Evolutionary conservation across 2,888 invertebrate genomes (phyloP), one percentile per base, ranked within the genome.

Genomic region (Gandaritis pyraliata): DNA sequence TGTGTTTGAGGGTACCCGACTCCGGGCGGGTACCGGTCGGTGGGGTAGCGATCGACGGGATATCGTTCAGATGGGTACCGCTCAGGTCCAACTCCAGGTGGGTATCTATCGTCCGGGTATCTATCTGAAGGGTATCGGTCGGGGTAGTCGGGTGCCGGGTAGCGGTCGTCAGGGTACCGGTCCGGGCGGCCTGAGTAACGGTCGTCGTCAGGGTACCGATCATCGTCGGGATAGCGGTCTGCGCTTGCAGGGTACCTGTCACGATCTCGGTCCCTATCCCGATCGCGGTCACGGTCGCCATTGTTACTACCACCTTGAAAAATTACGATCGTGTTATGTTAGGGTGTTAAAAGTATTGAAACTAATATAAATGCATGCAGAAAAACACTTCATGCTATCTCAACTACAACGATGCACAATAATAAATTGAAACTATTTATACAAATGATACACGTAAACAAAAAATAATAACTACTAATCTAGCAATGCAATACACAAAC

Each of bases 101-200:
- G 91, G 75, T 92, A 92, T 78, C 93, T 87, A 74, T 92, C 93
- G 62, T 86, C 86, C 62, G 93, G 90, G 73, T 88, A 88, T 65
- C 85, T 76, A 69, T 86, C 83, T 36, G 70, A 66, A 46, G 82
- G 81, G 71, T 83, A 84, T 45, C 83, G 78, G 64, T 83, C 87
- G 69, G 87, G 86, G 71, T 90, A 91, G 77, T 93, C 93, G 15
- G 91, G 85, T 0, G 87, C 92, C 58, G 94, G 94, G 74, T 94
- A 94, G 48, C 93, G 89, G 81, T 93, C 94, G 61, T 92, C 93
- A 70, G 78, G 80, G 85, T 90, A 93, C 71, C 93, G 90, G 77
- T 94, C 94, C 46, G 90, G 85, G 58, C 86, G 80, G 69, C 87
- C 83, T 73, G 70, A 70, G 66, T 90, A 92, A 66, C 90, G 88